phyloP scores from a whole-genome alignment of 2,113 vertebrate species.

The Catharus bicknelli region DNA sequence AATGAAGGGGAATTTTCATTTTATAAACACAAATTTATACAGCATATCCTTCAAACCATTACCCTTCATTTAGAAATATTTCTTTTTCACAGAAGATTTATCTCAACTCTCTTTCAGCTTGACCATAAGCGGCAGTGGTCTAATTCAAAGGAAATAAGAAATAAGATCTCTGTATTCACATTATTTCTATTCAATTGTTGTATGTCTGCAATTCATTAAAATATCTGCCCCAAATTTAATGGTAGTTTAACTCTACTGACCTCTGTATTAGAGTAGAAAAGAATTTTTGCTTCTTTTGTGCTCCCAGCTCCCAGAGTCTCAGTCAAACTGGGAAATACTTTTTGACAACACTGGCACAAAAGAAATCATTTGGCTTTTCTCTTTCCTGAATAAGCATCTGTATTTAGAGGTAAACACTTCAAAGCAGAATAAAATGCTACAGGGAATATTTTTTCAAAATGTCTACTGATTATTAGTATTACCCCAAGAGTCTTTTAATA shows the following conservation, averaged over 20 bases:
- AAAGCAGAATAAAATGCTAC: slow-evolving; percentile 9
- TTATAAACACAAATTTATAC: not conserved
- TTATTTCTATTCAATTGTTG: not conserved
- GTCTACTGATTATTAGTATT: slow-evolving; percentile 20
- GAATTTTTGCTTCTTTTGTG: not conserved
- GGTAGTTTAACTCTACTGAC: slow-evolving; percentile 13
- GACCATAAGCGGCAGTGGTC: not conserved
- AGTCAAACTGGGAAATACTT: slow-evolving; percentile 27
- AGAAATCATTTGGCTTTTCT: not conserved
- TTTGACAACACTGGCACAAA: slow-evolving; percentile 19
- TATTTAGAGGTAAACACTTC: slow-evolving; percentile 33
- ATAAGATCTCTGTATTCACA: not conserved
- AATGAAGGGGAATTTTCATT: not conserved
- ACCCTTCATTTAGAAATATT: not conserved
- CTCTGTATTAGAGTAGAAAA: slow-evolving; percentile 7
- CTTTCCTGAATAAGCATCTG: slow-evolving; percentile 17
- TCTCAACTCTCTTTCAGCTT: not conserved
- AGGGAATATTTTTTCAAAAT: slow-evolving; percentile 16
- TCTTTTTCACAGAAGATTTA: not conserved
- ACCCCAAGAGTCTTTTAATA: not conserved
- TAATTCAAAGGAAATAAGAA: slow-evolving; percentile 19
- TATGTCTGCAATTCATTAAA: slow-evolving; percentile 28
- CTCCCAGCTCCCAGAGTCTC: not conserved
- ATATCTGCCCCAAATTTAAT: not conserved
- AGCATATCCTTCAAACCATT: not conserved